These are phyloP conservation scores for Felis chaus DNA, from an alignment of 2,113 vertebrate genomes.

Conservation along the genomic window DNA sequence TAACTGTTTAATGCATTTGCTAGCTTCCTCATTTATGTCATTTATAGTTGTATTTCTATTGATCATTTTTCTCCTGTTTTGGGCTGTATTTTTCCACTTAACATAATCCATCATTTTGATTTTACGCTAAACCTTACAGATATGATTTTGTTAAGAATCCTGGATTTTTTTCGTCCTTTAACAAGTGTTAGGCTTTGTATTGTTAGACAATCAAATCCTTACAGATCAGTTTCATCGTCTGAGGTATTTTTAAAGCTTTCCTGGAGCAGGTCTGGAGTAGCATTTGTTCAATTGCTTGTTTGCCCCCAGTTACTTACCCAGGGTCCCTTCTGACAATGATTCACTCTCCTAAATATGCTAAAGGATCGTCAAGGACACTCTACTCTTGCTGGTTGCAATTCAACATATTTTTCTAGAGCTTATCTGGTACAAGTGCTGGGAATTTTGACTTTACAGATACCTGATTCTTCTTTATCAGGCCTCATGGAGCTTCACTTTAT, in stretches of 20 bases:
- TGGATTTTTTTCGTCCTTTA: background rate
- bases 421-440: background rate
- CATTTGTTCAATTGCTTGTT: background rate
- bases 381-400: background rate
- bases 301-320: background rate
- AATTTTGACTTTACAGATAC: background rate
- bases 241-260: background rate
- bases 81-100: background rate
- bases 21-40: background rate
- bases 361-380: background rate
- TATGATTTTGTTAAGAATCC: background rate
- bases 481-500: background rate
- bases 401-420: background rate
- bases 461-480: background rate
- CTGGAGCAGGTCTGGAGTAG: background rate
- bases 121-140: background rate
- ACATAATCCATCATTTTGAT: background rate
- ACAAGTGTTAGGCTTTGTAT: background rate
- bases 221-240: background rate
- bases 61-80: background rate
- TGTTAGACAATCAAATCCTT: background rate
- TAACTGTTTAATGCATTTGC: background rate
- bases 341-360: background rate
- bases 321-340: background rate
- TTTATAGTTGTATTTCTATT: background rate